A percentile compares a stretch with the other conserved stretches of the same genome.
These are phyloP conservation scores for Saimiri boliviensis DNA, from an alignment of 2,113 vertebrate species.

Conservation along the genomic window DNA sequence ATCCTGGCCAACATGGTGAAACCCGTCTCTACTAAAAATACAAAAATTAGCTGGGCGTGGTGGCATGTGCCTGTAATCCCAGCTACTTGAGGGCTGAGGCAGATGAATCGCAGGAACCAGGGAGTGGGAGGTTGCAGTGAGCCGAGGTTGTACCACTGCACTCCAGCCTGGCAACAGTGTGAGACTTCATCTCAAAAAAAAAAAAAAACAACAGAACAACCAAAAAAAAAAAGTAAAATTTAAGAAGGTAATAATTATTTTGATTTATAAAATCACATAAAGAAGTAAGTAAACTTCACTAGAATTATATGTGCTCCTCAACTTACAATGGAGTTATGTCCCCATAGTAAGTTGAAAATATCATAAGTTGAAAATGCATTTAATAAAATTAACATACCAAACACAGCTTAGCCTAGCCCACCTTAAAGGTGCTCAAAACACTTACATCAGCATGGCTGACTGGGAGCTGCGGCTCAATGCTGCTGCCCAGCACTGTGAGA, in stretches of 20 bases:
- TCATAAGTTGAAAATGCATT: not conserved
- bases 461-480: not conserved
- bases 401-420: not conserved
- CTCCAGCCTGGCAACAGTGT: too few relatives aligned
- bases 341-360: not conserved
- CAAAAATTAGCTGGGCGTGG: too few relatives aligned
- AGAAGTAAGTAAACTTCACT: constrained; percentile 11
- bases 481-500: not conserved
- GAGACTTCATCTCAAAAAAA: too few relatives aligned
- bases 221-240: not conserved
- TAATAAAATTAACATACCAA: not conserved
- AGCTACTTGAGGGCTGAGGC: too few relatives aligned
- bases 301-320: not conserved
- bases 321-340: not conserved
- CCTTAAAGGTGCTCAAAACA: not conserved
- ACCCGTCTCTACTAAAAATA: too few relatives aligned
- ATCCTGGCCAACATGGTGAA: too few relatives aligned
- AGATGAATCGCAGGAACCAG: too few relatives aligned
- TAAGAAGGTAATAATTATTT: constrained; percentile 31
- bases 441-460: not conserved
- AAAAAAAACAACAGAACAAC: too few relatives aligned
- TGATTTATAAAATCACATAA: constrained; percentile 18
- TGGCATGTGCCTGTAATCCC: too few relatives aligned
- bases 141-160: too few relatives aligned
- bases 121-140: too few relatives aligned